Evolutionary conservation across 2,888 invertebrate genomes (phyloP).

Genomic region (Drosophila prostipennis): DNA sequence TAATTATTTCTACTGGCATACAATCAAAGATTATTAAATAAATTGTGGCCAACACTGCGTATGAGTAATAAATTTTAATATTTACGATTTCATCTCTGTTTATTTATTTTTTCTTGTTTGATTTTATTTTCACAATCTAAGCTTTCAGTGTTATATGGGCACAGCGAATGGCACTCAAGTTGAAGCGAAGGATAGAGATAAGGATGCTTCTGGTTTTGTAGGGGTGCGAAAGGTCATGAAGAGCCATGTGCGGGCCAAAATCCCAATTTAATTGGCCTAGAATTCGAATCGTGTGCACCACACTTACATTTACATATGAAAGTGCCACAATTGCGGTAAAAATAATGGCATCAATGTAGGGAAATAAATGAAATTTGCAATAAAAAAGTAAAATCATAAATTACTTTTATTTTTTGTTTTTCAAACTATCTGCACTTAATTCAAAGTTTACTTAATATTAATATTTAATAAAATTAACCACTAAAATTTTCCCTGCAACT

Average conservation of each 20-base stretch:
- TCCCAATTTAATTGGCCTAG: slow-evolving; percentile 45
- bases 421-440: background rate
- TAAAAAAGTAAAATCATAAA: too few species aligned
- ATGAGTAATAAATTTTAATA: background rate
- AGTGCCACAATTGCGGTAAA: background rate
- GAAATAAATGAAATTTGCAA: background rate
- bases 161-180: slow-evolving; percentile 8
- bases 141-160: background rate
- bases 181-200: slow-evolving; percentile 3
- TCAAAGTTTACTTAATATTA: background rate
- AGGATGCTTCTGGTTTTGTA: slow-evolving; percentile 7
- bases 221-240: slow-evolving; percentile 8
- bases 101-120: background rate
- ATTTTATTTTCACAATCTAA: background rate
- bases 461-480: background rate
- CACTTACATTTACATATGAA: slow-evolving; percentile 9
- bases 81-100: too few species aligned
- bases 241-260: slow-evolving; percentile 26
- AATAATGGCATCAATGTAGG: background rate
- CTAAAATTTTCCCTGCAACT: background rate
- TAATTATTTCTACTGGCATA: background rate
- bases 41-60: background rate
- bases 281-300: slow-evolving; percentile 34
- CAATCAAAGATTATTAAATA: too few species aligned
- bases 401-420: background rate